Evolutionary conservation across 2,888 invertebrate genomes (phyloP).

Genomic region (Scrobipalpa costella): DNA sequence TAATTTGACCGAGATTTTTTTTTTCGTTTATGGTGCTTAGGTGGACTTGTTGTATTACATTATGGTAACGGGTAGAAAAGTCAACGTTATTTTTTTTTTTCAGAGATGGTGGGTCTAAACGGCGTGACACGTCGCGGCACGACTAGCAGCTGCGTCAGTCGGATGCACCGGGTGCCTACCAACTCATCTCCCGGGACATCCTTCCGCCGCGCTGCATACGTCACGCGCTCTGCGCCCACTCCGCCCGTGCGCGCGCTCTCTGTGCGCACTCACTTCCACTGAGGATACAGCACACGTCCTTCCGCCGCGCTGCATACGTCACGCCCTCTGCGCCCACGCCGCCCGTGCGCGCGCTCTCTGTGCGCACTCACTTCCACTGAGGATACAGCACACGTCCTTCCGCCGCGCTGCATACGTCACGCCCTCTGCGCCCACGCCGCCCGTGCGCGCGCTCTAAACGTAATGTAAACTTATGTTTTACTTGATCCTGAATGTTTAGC

Average conservation of each 20-base stretch:
- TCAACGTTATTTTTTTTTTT: background rate
- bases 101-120: constrained; percentile 65
- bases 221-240: constrained; percentile 32
- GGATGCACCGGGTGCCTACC: constrained; percentile 58
- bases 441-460: background rate
- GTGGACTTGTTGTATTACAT: too few relatives aligned
- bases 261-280: constrained; percentile 59
- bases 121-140: constrained; percentile 62
- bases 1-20: too few relatives aligned
- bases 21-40: background rate
- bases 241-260: constrained; percentile 37
- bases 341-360: background rate
- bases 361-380: constrained; percentile 52
- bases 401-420: constrained; percentile 42
- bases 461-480: too few relatives aligned
- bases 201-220: constrained; percentile 45
- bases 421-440: constrained; percentile 33
- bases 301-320: constrained; percentile 45
- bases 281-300: too few relatives aligned
- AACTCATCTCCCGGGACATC: constrained; percentile 55
- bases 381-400: too few relatives aligned
- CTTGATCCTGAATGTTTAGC: too few relatives aligned
- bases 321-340: constrained; percentile 32
- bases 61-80: background rate
- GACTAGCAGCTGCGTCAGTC: constrained; percentile 56